Evolutionary conservation across 2,888 invertebrate species (phyloP), one percentile per base, ranked within the genome.

Genomic region (Eumerus sabulonum): DNA sequence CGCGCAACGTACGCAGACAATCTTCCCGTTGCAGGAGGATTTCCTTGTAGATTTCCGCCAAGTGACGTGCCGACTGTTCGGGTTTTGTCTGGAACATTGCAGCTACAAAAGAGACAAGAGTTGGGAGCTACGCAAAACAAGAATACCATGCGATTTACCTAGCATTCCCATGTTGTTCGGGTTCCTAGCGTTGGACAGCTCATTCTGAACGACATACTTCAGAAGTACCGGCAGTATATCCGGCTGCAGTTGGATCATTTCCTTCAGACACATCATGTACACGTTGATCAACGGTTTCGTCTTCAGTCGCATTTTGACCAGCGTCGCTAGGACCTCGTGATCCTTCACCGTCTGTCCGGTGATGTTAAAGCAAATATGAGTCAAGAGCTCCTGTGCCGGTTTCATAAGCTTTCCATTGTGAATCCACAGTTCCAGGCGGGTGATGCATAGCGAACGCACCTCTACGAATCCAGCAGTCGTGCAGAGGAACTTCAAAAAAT

Each of bases 81-180:
- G 96, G 94, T 74, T 94, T 92, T 18, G 94, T 93, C 88, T 95
- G 95, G 86, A 98, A 95, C 89, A 98, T 94, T 9, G 95, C 95
- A 1, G 94, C 94, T 88, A 71, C 27, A 83, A 83, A 17, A 16
- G 67, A 64, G n/a, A 27, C 7, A 27, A 2, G 27, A 27, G 27
- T 27, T 27, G 7, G 7, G 27, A 40, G 40, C 11, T 9, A n/a
- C n/a, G n/a, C n/a, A n/a, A 3, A 9, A 40, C 3, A 40, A 11
- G 1, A 14, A 18, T 27, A 45, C 1, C 12, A 16, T 16, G 50
- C n/a, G 11, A 82, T 85, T 84, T 72, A 88, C 88, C 88, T 13
- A 98, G 91, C 88, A 98, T 94, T 11, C 96, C 93, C 94, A 98
- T 95, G 89, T 98, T 98, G 90, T 98, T 98, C 0, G 97, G 96